Evolutionary conservation across 2,113 vertebrate species (phyloP), one percentile per base, ranked within the genome.

Genomic region (Cheilinus undulatus): DNA sequence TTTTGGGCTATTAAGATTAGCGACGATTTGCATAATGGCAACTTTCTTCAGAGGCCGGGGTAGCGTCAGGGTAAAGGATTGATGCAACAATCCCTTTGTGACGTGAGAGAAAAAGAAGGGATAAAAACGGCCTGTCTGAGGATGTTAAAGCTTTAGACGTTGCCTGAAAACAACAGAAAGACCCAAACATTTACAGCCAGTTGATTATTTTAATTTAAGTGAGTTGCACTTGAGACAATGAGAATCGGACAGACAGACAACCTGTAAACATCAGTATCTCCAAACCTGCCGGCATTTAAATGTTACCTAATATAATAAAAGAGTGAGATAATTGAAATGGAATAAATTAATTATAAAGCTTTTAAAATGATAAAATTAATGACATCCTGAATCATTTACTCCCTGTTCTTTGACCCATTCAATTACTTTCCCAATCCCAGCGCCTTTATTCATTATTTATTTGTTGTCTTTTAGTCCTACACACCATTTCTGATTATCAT

Each of bases 1-100:
- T 84, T 72, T 68, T 32, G 15, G 43, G 13, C 51, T 66, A 22
- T 78, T 71, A 67, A 63, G 34, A 83, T 73, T 40, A 80, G 27
- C 3, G 0, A 4, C 43, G 43, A 65, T 61, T 69, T 74, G n/a
- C 7, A 46, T 28, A 28, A 13, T 13, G 15, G 40, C 24, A 34
- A 40, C 15, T 61, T 68, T 51, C 34, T 76, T 59, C 23, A 15
- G 38, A 19, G 42, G 20, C 13, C 3, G 22, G 9, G 15, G 36
- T 26, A 46, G 40, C 20, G 26, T 46, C 11, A 36, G 56, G 60
- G 19, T 20, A 67, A 26, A 15, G 12, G 32, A 22, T 19, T 17
- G 59, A 40, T 32, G 30, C 17, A 48, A 10, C 15, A 43, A 22
- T 65, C 53, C 51, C 43, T 36, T 19, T 43, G 69, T 28, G 53